Conservation (phyloP, 2,797 vertebrate genomes). For the Ctenopoma kingsleyae region DNA sequence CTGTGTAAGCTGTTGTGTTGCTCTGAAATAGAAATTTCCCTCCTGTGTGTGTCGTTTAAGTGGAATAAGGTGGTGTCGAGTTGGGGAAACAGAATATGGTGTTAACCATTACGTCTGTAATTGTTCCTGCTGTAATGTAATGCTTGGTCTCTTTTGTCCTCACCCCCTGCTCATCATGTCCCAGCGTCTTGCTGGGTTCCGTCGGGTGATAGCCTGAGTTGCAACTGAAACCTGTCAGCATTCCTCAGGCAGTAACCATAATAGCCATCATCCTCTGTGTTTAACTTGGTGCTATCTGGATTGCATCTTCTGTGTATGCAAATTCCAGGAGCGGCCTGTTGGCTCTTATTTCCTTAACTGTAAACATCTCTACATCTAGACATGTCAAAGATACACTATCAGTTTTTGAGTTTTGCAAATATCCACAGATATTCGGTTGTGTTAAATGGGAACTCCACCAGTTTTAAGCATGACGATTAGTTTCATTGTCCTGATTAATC, state of each 20-base stretch:
- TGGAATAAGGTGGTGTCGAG: slow-evolving; percentile 45
- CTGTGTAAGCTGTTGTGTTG: slow-evolving; percentile 27
- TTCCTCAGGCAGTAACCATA: slow-evolving; percentile 7
- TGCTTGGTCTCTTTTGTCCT: slow-evolving; percentile 45
- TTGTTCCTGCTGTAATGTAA: slow-evolving; percentile 56
- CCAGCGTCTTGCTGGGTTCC: slow-evolving; percentile 18
- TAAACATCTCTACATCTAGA: slow-evolving; percentile 9
- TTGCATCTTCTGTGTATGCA: slow-evolving; percentile 39
- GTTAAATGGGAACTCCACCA: neutral
- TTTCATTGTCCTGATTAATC: no score
- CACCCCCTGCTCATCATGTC: slow-evolving; percentile 33
- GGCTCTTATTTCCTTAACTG: slow-evolving; percentile 27
- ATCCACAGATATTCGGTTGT: slow-evolving; percentile 6
- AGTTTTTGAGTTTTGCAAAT: neutral
- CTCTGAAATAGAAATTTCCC: slow-evolving; percentile 27
- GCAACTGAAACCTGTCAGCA: slow-evolving; percentile 31
- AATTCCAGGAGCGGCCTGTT: slow-evolving; percentile 24
- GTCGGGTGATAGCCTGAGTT: slow-evolving; percentile 17
- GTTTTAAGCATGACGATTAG: no score
- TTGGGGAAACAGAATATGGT: slow-evolving; percentile 29
- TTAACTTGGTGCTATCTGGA: slow-evolving; percentile 22
- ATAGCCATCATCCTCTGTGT: slow-evolving; percentile 4
- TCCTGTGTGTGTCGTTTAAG: neutral
- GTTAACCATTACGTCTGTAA: slow-evolving; percentile 64
- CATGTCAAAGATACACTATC: neutral